phyloP scores from a whole-genome alignment of 2,797 vertebrate genomes.

The Myotis pilosus region DNA sequence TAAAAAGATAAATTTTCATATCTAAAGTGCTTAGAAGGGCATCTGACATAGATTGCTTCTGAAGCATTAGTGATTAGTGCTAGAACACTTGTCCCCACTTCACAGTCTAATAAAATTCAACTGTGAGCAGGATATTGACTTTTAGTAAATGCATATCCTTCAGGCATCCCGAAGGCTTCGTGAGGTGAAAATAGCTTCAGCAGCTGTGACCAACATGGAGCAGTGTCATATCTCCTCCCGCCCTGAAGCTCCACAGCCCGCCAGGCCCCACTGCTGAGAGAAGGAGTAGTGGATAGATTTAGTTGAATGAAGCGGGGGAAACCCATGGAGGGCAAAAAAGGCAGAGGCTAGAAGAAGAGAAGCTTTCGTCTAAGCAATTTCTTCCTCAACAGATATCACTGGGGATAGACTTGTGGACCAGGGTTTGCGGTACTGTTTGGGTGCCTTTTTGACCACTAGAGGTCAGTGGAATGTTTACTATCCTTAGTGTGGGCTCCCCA shows the following conservation, averaged over 20 bases:
- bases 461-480: constrained; percentile 58
- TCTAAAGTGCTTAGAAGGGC: background rate
- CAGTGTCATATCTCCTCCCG: no score
- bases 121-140: background rate
- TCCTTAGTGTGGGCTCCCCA: background rate
- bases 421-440: background rate
- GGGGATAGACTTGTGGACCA: background rate
- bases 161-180: background rate
- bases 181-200: background rate
- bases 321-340: background rate
- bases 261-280: background rate
- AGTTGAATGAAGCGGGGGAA: background rate
- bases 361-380: background rate
- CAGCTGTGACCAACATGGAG: background rate
- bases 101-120: background rate
- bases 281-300: background rate
- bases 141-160: background rate
- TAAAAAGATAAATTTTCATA: background rate
- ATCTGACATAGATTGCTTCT: background rate
- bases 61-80: background rate
- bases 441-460: constrained; percentile 61
- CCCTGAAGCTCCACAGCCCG: no score
- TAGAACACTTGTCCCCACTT: background rate
- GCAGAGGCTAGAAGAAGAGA: background rate
- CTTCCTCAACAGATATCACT: background rate